phyloP scores from a whole-genome alignment of 2,113 vertebrate genomes.

The Erythrolamprus reginae region DNA sequence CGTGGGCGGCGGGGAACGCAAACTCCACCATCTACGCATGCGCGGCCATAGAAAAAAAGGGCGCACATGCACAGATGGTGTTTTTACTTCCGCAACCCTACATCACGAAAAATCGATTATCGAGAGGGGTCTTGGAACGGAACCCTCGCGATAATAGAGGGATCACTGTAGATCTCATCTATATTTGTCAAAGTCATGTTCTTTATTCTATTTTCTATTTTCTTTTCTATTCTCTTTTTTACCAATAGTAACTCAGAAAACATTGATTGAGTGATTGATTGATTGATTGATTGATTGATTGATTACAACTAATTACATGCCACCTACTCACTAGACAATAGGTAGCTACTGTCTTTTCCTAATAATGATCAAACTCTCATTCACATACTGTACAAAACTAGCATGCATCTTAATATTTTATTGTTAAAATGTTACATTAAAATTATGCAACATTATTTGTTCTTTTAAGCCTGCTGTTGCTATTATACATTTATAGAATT shows the following conservation, averaged over 20 bases:
- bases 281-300: not conserved
- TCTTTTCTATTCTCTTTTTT: not conserved
- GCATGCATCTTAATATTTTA: not conserved
- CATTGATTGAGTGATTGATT: too few species aligned
- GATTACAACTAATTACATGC: not conserved
- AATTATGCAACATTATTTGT: not conserved
- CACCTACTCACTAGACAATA: not conserved
- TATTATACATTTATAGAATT: not conserved
- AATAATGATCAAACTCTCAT: not conserved
- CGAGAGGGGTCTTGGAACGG: too few species aligned
- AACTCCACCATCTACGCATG: too few species aligned
- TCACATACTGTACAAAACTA: not conserved
- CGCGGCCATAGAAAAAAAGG: too few species aligned
- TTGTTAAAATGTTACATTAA: not conserved
- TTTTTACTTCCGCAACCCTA: too few species aligned
- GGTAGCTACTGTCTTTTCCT: not conserved
- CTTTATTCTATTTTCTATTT: not conserved
- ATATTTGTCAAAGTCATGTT: not conserved
- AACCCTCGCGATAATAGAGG: too few species aligned
- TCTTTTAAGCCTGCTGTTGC: not conserved
- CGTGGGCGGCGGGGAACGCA: too few species aligned
- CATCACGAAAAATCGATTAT: too few species aligned
- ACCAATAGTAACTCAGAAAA: not conserved
- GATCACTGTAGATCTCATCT: not conserved
- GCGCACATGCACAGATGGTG: too few species aligned